These are phyloP conservation scores for Eremophila alpestris DNA, from an alignment of 2,797 vertebrate genomes.

Conservation along the genomic window DNA sequence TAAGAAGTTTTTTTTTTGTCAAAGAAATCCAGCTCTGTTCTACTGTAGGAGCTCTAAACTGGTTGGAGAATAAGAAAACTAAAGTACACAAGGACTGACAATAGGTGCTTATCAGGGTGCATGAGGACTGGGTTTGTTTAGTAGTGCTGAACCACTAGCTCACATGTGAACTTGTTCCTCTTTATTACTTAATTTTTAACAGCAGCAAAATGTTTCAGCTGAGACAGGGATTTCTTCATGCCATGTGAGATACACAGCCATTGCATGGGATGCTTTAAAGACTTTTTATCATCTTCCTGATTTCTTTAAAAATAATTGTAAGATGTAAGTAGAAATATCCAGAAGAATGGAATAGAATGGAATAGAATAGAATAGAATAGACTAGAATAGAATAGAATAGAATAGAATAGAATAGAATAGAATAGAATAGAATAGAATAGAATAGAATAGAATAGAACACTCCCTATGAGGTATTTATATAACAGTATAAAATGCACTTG, in stretches of 20 bases:
- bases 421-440: background rate
- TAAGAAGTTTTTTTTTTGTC: background rate
- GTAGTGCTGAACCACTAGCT: background rate
- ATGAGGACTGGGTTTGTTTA: background rate
- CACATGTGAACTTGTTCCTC: background rate
- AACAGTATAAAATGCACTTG: background rate
- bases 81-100: background rate
- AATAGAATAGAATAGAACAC: background rate
- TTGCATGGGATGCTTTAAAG: background rate
- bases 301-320: background rate
- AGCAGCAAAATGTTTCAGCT: background rate
- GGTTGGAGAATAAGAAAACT: background rate
- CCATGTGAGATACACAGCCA: background rate
- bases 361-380: background rate
- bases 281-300: background rate
- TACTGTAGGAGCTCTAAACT: background rate
- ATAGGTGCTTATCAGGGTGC: background rate
- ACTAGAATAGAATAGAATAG: background rate
- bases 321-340: background rate
- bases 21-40: background rate
- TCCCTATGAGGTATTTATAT: background rate
- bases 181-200: background rate
- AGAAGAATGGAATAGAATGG: background rate
- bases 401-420: background rate
- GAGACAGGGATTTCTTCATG: background rate